These are phyloP conservation scores for Characodon lateralis DNA, from an alignment of 2,797 vertebrate species.

Conservation along the genomic window DNA sequence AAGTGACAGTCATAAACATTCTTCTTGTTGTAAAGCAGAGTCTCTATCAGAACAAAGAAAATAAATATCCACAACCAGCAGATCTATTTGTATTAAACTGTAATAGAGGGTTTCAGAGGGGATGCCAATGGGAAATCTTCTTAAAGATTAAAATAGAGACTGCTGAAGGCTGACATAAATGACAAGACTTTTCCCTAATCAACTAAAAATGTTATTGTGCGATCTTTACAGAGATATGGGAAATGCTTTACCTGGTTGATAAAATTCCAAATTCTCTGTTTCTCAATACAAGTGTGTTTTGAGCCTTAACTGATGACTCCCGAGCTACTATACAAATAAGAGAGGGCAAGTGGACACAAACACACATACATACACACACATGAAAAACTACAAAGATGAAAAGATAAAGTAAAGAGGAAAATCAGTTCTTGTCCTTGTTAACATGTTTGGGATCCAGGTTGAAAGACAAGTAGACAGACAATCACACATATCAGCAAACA, in stretches of 20 bases:
- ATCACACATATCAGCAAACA: constrained; percentile 33
- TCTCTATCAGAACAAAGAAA: constrained; percentile 7
- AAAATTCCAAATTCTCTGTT: constrained; percentile 61
- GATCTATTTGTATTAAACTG: constrained; percentile 20
- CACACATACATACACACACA: constrained; percentile 31
- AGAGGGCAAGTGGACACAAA: constrained; percentile 30
- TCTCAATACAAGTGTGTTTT: constrained; percentile 67
- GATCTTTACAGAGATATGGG: constrained; percentile 62
- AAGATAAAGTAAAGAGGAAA: constrained; percentile 51
- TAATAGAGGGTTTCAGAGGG: constrained; percentile 12
- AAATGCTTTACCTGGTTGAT: constrained; percentile 51
- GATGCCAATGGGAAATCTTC: constrained; percentile 19
- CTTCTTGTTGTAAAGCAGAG: neutral
- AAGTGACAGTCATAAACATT: constrained; percentile 4
- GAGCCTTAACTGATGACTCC: constrained; percentile 73
- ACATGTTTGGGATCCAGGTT: constrained; percentile 47
- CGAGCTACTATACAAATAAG: constrained; percentile 34
- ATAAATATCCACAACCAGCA: constrained; percentile 16
- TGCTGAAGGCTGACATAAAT: constrained; percentile 38
- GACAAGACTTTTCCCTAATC: constrained; percentile 43
- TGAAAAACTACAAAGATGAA: constrained; percentile 50
- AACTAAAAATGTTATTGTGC: constrained; percentile 67
- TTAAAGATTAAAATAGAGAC: constrained; percentile 30
- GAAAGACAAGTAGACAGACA: constrained; percentile 47
- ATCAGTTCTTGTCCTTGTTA: constrained; percentile 48